Evolutionary conservation across 2,113 vertebrate genomes (phyloP).

Genomic region (Eublepharis macularius): DNA sequence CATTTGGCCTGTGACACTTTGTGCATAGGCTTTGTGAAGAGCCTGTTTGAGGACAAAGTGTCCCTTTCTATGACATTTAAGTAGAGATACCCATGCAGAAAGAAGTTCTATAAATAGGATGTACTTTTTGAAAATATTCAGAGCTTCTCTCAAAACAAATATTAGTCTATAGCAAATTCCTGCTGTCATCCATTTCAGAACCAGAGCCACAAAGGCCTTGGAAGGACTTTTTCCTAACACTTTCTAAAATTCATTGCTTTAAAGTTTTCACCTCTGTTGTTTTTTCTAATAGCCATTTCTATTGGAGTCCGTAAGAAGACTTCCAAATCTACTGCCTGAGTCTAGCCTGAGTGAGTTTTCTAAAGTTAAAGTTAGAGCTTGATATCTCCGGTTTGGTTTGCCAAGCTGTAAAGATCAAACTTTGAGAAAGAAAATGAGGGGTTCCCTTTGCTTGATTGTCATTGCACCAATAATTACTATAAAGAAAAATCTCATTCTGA

Average conservation of each 20-base stretch:
- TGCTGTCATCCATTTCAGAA: neutral
- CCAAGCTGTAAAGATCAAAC: slow-evolving; percentile 32
- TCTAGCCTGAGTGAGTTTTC: neutral
- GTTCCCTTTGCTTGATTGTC: slow-evolving; percentile 30
- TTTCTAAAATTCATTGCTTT: neutral
- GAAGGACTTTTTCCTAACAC: neutral
- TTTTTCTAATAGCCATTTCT: neutral
- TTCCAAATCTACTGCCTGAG: neutral
- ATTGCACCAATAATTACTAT: slow-evolving; percentile 4
- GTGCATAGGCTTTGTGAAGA: neutral
- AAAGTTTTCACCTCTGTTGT: neutral
- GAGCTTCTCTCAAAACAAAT: neutral
- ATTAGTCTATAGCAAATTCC: neutral
- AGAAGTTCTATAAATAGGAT: neutral
- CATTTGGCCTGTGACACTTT: neutral
- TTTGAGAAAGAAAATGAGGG: slow-evolving; percentile 30
- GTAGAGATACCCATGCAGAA: slow-evolving; percentile 1
- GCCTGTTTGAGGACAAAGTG: neutral
- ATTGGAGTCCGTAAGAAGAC: neutral
- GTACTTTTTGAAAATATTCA: neutral
- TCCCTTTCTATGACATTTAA: neutral
- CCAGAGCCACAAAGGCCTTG: neutral
- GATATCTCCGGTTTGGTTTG: rapidly evolving
- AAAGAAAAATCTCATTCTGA: slow-evolving; percentile 34
- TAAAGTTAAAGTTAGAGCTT: rapidly evolving